phyloP scores from a whole-genome alignment of 2,113 vertebrate genomes.

The Mohoua ochrocephala region DNA sequence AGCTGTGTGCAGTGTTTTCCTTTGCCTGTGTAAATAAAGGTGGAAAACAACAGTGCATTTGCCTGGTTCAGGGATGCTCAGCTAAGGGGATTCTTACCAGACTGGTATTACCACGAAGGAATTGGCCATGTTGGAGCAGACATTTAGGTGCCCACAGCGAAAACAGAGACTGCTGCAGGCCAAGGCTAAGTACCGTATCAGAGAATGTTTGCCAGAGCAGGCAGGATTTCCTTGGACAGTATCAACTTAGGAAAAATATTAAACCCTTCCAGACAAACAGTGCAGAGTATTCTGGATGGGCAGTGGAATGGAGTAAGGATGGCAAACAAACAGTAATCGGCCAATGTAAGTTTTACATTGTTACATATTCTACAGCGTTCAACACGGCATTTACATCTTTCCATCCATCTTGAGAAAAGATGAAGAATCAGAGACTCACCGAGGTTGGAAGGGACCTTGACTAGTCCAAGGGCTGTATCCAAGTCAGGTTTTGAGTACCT shows the following conservation, averaged over 20 bases:
- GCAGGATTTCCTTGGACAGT: not conserved
- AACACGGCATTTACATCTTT: not conserved
- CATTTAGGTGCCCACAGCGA: not conserved
- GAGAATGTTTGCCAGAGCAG: not conserved
- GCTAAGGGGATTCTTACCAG: constrained; percentile 4
- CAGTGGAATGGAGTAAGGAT: not conserved
- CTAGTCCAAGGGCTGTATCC: not conserved
- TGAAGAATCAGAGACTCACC: not conserved
- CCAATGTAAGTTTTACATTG: not conserved
- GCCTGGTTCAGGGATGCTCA: not conserved
- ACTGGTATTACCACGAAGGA: not conserved
- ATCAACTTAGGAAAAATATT: not conserved
- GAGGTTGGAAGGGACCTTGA: not conserved
- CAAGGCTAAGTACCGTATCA: not conserved
- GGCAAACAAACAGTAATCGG: not conserved
- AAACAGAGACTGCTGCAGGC: not conserved
- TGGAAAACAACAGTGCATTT: constrained; percentile 17
- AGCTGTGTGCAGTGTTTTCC: constrained; percentile 41
- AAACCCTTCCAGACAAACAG: not conserved
- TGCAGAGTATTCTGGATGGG: not conserved
- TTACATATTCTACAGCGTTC: not conserved
- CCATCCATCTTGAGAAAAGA: not conserved
- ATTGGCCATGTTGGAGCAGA: not conserved
- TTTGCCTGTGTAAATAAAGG: constrained; percentile 54
- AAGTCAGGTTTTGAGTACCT: accelerated